Base-by-base conservation (phyloP, 2,113 vertebrate species). In the Oxyruncus cristatus region DNA sequence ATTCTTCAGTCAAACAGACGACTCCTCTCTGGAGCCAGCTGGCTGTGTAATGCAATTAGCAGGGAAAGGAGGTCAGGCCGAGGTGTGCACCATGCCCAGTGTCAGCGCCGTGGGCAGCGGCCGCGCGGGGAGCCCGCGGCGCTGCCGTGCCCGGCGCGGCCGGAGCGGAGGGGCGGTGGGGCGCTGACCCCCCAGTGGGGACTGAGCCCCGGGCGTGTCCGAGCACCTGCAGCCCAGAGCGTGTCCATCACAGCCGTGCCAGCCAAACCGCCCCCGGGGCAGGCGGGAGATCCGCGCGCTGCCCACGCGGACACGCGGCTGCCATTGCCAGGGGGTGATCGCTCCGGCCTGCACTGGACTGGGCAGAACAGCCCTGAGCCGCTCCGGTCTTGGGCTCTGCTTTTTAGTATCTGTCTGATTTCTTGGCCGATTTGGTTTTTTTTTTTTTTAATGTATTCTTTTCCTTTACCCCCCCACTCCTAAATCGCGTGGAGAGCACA, bases 41-140 rank as follows among this genome's bases (percentile, higher is more conserved):
- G 99, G 98, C 98, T 97, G 97, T 96, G 96, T 99, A 99, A 99
- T 99, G 98, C 96, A 98, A 99, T 99, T 99, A 99, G 97, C 95
- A 68, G 96, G 98, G 98, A 98, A 98, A 98, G 97, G 98, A 98
- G 99, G 99, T 99, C 99, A 99, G 97, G 98, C 98, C 95, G 97
- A 98, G 98, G 98, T 98, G 98, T 98, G 96, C 92, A 90, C 97
- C 95, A 96, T 97, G 98, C 97, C 98, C 98, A 85, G 96, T 95
- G 97, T 95, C 98, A 96, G 97, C 65, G 27, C 42, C 22, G 27
- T 2, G 20, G 52, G 55, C 85, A 81, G 42, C 13, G 12, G 4
- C 12, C 18, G 18, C 4, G 61, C 7, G 41, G 39, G 39, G 41
- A 15, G 62, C 62, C 37, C 2, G 26, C 26, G 24, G 58, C 10